phyloP scores from a whole-genome alignment of 2,113 vertebrate species.

The Chloebia gouldiae region DNA sequence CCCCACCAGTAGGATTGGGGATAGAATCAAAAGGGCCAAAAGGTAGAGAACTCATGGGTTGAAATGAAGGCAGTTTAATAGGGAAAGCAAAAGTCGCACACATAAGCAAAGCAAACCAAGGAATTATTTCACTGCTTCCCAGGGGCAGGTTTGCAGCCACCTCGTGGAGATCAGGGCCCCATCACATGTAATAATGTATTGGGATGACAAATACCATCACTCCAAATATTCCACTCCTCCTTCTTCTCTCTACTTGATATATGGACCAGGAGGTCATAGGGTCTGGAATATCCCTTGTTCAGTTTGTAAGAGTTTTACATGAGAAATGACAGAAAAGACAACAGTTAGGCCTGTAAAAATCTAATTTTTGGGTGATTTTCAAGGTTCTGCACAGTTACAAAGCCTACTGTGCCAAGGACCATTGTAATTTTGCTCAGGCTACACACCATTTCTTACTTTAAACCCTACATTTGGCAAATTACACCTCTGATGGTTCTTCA shows the following conservation, averaged over 20 bases:
- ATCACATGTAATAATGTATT: rapidly evolving
- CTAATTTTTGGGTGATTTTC: neutral
- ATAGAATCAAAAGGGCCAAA: neutral
- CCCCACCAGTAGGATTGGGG: neutral
- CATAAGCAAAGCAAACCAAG: neutral
- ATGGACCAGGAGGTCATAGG: neutral
- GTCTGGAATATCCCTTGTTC: neutral
- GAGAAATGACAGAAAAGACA: neutral
- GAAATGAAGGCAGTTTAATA: neutral
- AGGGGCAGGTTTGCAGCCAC: neutral
- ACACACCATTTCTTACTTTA: neutral
- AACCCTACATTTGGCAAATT: neutral
- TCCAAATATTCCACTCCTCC: neutral
- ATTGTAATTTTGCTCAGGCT: neutral
- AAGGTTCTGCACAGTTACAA: neutral
- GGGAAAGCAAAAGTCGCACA: neutral
- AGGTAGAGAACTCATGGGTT: neutral
- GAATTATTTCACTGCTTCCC: neutral
- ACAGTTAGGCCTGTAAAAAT: neutral
- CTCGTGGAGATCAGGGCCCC: neutral
- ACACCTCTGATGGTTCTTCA: neutral
- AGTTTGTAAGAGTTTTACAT: neutral
- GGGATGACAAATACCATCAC: neutral
- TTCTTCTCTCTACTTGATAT: neutral
- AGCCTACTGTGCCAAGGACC: neutral